These are phyloP conservation scores for Panthera tigris DNA, from an alignment of 2,113 vertebrate genomes.

Conservation along the genomic window DNA sequence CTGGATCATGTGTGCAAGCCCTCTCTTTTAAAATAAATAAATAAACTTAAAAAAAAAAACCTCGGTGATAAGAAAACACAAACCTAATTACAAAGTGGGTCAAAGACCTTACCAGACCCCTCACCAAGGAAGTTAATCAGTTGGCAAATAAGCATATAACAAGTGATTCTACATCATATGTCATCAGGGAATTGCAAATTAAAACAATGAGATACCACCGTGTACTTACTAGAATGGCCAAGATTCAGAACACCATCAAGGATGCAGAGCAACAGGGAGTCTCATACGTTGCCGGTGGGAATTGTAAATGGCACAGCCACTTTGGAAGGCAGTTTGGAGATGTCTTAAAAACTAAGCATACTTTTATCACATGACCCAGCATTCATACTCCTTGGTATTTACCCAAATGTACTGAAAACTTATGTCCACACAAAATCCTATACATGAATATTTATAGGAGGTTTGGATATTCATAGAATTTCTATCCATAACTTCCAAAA, in stretches of 20 bases:
- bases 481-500: background rate
- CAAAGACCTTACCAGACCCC: background rate
- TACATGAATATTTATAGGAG: background rate
- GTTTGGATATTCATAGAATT: background rate
- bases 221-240: background rate
- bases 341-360: background rate
- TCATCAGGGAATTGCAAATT: background rate
- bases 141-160: background rate
- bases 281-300: background rate
- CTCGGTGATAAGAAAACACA: background rate
- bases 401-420: background rate
- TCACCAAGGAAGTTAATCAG: background rate
- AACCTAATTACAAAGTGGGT: background rate
- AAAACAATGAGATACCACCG: background rate
- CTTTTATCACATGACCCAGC: background rate
- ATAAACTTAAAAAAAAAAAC: too few species aligned
- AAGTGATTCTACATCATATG: background rate
- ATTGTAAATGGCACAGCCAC: background rate
- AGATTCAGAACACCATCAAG: background rate
- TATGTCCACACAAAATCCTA: background rate
- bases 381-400: background rate
- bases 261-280: background rate
- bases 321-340: background rate
- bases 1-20: too few species aligned
- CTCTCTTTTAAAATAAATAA: too few species aligned